These are phyloP conservation scores for Propithecus deckenii DNA, from an alignment of 2,797 vertebrate species.

Conservation along the genomic window DNA sequence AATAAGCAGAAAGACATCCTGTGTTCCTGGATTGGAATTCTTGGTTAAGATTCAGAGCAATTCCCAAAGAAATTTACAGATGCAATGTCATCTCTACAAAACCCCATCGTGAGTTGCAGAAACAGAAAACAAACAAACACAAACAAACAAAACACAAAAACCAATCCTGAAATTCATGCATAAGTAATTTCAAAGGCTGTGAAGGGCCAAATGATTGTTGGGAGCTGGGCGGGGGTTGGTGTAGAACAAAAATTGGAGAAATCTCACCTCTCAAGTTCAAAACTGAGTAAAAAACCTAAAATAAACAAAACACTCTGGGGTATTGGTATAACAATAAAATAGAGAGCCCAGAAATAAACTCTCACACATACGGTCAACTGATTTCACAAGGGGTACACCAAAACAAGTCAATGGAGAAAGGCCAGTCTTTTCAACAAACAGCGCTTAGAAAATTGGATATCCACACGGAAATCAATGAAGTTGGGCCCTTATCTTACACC, in stretches of 20 bases:
- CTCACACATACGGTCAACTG: not conserved
- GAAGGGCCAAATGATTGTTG: not conserved
- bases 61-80: not conserved
- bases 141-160: not conserved
- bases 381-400: not conserved
- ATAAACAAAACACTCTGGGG: not conserved
- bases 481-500: not conserved
- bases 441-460: not conserved
- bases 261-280: not conserved
- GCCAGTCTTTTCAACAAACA: not conserved
- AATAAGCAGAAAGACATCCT: not conserved
- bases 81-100: not conserved
- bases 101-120: not conserved
- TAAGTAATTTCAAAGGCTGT: not conserved
- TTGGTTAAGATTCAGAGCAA: not conserved
- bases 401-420: not conserved
- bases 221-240: too few relatives aligned
- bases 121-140: too few relatives aligned
- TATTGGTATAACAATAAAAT: not conserved
- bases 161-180: not conserved
- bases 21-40: not conserved
- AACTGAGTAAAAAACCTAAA: not conserved
- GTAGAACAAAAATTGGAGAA: not conserved
- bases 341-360: not conserved
- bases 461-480: not conserved